phyloP scores from a whole-genome alignment of 2,113 vertebrate species.

The Thymallus thymallus region DNA sequence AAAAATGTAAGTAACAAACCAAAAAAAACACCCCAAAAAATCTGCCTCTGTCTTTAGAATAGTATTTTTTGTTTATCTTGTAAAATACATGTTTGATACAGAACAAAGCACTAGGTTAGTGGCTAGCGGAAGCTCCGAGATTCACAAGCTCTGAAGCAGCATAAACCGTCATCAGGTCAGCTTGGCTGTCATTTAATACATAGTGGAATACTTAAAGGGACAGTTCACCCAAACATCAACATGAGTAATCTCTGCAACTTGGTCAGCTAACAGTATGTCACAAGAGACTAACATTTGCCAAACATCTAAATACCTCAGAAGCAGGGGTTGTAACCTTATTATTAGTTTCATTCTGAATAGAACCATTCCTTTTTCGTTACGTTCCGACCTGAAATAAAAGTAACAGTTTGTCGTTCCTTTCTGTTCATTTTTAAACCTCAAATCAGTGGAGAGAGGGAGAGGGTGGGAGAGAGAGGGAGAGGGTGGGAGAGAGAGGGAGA shows the following conservation, averaged over 20 bases:
- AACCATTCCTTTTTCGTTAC: too few species aligned
- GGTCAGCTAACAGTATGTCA: neutral
- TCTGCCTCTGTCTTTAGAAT: conserved; percentile 27
- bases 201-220: conserved; percentile 24
- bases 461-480: too few species aligned
- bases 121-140: conserved; percentile 32
- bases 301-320: too few species aligned
- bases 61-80: conserved; percentile 28
- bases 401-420: too few species aligned
- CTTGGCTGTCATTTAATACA: conserved; percentile 56
- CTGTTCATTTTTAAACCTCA: too few species aligned
- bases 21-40: too few species aligned
- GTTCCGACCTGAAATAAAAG: too few species aligned
- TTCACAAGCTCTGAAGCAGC: conserved; percentile 55
- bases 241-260: neutral
- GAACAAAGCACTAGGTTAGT: conserved; percentile 34
- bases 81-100: conserved; percentile 32
- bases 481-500: too few species aligned
- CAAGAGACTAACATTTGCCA: too few species aligned
- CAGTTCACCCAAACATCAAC: conserved; percentile 21
- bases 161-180: conserved; percentile 53
- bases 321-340: too few species aligned
- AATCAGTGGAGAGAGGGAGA: too few species aligned
- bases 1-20: conserved; percentile 10
- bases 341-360: too few species aligned